Base-by-base conservation (phyloP, 2,797 vertebrate species). In the Gymnocypris eckloni region DNA sequence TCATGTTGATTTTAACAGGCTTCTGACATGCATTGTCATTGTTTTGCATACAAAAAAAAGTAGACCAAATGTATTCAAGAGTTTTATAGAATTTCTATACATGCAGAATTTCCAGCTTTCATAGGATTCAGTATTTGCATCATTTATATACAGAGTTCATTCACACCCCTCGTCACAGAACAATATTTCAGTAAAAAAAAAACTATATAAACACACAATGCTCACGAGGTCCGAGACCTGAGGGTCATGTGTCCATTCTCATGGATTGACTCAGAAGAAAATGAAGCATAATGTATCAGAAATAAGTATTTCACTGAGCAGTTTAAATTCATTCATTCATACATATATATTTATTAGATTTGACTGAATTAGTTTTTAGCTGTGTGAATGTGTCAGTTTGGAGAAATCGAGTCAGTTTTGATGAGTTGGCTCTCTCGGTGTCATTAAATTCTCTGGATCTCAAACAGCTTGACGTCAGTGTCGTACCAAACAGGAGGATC, bases 401-500 rank as follows among this genome's bases (percentile, higher is more conserved):
- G 13, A 71, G 50, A 16, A 81, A 54, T 37, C 1, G 45, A 67
- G 16, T 66, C 22, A 9, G 13, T 39, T 56, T 18, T 13, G 59
- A 13, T 8, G 79, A 39, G 25, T n/a, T 20, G 8, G 2, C 64
- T 41, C 20, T 64, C 5, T 54, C 9, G 8, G n/a, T 45, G 52
- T 41, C 41, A 13, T 93, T 96, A 99, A 94, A 99, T 97, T 90
- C 96, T 96, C 90, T 99, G 98, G 90, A 99, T 99, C 94, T 99
- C 98, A 93, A 99, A 99, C 64, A 99, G 96, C 85, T 97, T 98
- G 86, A 99, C 98, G 0, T 99, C 98, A 0, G 98, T 99, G 93
- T 99, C 98, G 16, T 99, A 99, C 98, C 98, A 99, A 91, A 99
- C 96, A 0, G 98, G 98, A 10, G 98, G 98, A 93, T 99, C 98